These are phyloP conservation scores for Drosophila buzzatii DNA, from an alignment of 2,888 invertebrate species.

Conservation along the genomic window DNA sequence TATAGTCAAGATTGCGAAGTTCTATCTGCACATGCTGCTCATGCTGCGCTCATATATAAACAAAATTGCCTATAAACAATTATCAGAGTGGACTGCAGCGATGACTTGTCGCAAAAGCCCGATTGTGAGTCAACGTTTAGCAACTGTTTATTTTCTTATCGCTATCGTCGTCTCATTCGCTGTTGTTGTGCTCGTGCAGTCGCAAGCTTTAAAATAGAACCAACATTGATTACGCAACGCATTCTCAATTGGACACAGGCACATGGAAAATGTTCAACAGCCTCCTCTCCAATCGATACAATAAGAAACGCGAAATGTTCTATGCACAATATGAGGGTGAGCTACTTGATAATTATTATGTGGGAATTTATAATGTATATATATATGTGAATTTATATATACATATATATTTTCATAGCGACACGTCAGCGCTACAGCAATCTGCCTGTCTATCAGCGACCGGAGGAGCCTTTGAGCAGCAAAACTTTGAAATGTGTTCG, in stretches of 20 bases:
- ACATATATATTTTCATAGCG: constrained; percentile 10
- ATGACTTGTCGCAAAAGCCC: constrained; percentile 30
- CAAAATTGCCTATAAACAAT: constrained; percentile 30
- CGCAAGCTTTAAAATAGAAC: constrained; percentile 31
- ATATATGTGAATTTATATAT: not conserved
- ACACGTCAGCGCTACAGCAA: constrained; percentile 22
- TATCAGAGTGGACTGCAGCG: constrained; percentile 23
- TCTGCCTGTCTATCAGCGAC: constrained; percentile 26
- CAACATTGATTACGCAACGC: constrained; percentile 27
- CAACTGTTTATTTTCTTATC: constrained; percentile 49
- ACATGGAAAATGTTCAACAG: constrained; percentile 37
- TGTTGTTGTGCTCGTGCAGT: constrained; percentile 8
- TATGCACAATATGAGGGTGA: constrained; percentile 42
- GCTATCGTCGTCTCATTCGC: constrained; percentile 10
- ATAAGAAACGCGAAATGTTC: constrained; percentile 31
- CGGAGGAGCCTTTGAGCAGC: constrained; percentile 25
- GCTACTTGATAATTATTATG: not conserved
- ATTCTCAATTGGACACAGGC: constrained; percentile 14
- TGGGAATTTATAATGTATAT: not conserved
- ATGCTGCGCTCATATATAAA: not conserved
- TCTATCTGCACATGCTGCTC: not conserved
- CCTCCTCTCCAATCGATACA: constrained; percentile 48
- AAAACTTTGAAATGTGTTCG: constrained; percentile 14
- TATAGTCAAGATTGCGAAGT: not conserved
- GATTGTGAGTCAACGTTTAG: constrained; percentile 38